Evolutionary conservation across 2,888 invertebrate genomes (phyloP), one percentile per base, ranked within the genome.

Genomic region (Cephus rjabovi): DNA sequence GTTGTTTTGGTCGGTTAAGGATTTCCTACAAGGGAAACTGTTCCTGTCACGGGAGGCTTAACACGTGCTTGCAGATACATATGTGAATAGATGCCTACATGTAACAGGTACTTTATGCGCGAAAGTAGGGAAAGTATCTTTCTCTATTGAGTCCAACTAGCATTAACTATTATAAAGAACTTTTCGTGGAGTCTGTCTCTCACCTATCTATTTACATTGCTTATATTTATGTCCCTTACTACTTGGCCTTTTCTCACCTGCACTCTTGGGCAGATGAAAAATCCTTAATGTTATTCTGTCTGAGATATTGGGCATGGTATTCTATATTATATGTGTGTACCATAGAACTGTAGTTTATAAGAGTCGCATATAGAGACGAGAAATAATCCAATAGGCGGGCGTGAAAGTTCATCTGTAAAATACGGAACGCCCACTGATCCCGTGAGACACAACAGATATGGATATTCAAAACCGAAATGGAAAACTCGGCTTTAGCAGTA

Each of bases 91-190:
- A 56, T 23, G 0, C 6, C 15, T 6, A 23, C 23, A 56, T 56
- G 56, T 56, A 56, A 56, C 23, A 23, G 56, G 56, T 15, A 23
- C 78, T 79, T 77, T 78, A 80, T 74, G 80, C 82, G 87, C 86
- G 87, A 87, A 87, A 87, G 87, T 82, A 85, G 87, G 86, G 87
- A 87, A 87, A 87, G 87, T 87, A 83, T 83, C 82, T 82, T 80
- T 73, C 79, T 80, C 80, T 78, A 83, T 84, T 80, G 79, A 69
- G 23, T 23, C 23, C 9, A 56, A 6, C 4, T 12, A 56, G 23
- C 23, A 15, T 56, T 56, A 2, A 9, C 56, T 4, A 23, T 23
- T 56, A 9, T 23, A 56, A 56, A 56, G 56, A 23, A 56, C 23
- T 56, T 40, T 40, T 9, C 56, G 40, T 15, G 15, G 40, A 15